Evolutionary conservation across 2,797 vertebrate genomes (phyloP).

Genomic region (Acipenser transmontanus): DNA sequence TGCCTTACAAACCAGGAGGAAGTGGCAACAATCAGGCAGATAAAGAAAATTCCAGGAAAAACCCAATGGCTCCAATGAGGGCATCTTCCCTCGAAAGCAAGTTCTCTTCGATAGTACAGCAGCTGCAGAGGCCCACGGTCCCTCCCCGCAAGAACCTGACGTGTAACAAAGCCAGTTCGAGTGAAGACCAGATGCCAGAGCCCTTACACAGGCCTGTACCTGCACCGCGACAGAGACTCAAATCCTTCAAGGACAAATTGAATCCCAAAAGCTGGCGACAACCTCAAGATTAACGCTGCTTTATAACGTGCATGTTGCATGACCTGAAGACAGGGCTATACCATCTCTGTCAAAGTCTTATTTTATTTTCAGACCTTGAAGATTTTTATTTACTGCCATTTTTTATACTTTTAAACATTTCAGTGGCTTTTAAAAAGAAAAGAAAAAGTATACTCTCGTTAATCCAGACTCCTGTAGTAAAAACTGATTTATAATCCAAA

Average conservation of each 20-base stretch:
- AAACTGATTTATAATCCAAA: too few relatives aligned
- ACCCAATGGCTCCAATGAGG: too few relatives aligned
- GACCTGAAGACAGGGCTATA: too few relatives aligned
- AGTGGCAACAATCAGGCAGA: slow-evolving; percentile 32
- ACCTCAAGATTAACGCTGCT: slow-evolving; percentile 20
- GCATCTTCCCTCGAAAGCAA: too few relatives aligned
- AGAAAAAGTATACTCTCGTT: too few relatives aligned
- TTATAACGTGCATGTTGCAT: neutral
- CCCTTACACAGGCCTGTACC: slow-evolving; percentile 44
- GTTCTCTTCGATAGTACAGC: slow-evolving; percentile 58
- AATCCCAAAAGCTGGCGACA: slow-evolving; percentile 65
- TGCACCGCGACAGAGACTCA: slow-evolving; percentile 58
- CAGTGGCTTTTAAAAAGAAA: too few relatives aligned
- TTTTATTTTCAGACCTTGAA: too few relatives aligned
- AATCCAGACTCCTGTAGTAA: too few relatives aligned
- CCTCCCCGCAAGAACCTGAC: slow-evolving; percentile 30
- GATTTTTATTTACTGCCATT: too few relatives aligned
- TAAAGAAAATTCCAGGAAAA: slow-evolving; percentile 60
- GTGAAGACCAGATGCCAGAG: slow-evolving; percentile 11
- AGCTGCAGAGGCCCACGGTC: slow-evolving; percentile 61
- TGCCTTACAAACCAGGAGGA: slow-evolving; percentile 38
- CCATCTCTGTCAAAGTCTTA: too few relatives aligned
- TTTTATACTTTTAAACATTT: too few relatives aligned
- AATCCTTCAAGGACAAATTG: slow-evolving; percentile 63
- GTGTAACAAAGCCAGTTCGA: slow-evolving; percentile 26